These are phyloP conservation scores for Hirundo rustica DNA, from an alignment of 2,797 vertebrate genomes.

Conservation along the genomic window DNA sequence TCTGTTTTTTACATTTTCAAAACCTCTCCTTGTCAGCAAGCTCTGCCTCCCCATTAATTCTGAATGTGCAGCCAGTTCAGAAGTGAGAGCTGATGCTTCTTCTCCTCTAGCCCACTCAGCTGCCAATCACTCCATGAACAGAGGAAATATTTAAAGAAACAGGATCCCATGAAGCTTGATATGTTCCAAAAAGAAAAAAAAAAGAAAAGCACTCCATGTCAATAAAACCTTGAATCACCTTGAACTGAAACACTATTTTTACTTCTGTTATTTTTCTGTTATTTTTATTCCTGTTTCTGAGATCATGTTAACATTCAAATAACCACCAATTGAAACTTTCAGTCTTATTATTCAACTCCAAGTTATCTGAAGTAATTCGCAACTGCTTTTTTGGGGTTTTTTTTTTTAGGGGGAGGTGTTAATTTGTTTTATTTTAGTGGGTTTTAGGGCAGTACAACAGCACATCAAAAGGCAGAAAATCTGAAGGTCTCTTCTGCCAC, in stretches of 20 bases:
- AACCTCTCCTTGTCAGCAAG: neutral
- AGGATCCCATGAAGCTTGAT: neutral
- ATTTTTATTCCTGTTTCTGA: neutral
- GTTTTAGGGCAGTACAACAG: neutral
- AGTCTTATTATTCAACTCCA: neutral
- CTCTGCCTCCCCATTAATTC: neutral
- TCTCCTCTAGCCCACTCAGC: neutral
- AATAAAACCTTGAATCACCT: slow-evolving; percentile 14
- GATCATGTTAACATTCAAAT: neutral
- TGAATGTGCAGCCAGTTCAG: slow-evolving; percentile 16
- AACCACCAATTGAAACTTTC: neutral
- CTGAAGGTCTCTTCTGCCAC: neutral
- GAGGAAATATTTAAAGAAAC: neutral
- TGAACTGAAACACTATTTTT: neutral
- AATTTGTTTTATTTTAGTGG: neutral
- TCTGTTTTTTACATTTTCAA: neutral
- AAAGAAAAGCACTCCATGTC: neutral
- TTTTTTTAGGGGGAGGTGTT: neutral
- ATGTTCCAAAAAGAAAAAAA: neutral
- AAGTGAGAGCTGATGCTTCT: neutral
- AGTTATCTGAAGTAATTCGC: neutral
- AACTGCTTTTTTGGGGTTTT: neutral
- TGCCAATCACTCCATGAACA: neutral
- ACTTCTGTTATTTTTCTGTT: neutral
- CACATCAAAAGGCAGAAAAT: neutral